Conservation (phyloP, 2,888 invertebrate genomes). For the Achlya flavicornis region DNA sequence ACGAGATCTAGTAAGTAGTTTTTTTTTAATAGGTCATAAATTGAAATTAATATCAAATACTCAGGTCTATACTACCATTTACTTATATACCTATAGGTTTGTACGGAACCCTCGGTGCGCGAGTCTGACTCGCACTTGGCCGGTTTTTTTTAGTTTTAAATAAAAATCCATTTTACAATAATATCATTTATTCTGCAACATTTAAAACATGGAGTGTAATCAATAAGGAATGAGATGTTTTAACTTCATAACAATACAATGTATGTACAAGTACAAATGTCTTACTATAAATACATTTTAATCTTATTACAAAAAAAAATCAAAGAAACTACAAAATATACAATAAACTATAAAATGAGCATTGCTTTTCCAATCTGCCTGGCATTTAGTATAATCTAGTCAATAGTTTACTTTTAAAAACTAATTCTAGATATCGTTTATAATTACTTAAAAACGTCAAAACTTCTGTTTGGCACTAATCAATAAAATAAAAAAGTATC, state of each 20-base stretch:
- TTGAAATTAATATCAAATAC: too few species aligned
- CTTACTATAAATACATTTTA: constrained; percentile 19
- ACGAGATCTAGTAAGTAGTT: too few species aligned
- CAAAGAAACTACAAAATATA: constrained; percentile 12
- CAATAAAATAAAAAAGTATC: too few species aligned
- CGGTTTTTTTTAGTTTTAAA: too few species aligned
- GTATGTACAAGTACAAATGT: constrained; percentile 24
- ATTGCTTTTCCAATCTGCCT: background rate
- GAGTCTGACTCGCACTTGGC: too few species aligned
- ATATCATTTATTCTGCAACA: constrained; percentile 14
- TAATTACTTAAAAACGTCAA: too few species aligned
- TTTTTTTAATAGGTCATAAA: too few species aligned
- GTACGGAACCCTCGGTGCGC: too few species aligned
- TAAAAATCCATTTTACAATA: constrained; percentile 18
- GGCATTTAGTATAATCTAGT: background rate
- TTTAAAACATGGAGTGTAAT: constrained; percentile 13
- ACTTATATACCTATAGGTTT: too few species aligned
- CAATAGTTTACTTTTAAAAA: background rate
- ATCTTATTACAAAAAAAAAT: constrained; percentile 13
- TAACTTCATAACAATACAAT: constrained; percentile 39
- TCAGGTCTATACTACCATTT: too few species aligned
- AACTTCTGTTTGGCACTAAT: too few species aligned
- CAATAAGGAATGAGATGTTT: constrained; percentile 36
- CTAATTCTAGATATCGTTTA: background rate
- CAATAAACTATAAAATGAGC: background rate